These are phyloP conservation scores for Eupithecia insigniata DNA, from an alignment of 2,888 invertebrate species.

Conservation along the genomic window DNA sequence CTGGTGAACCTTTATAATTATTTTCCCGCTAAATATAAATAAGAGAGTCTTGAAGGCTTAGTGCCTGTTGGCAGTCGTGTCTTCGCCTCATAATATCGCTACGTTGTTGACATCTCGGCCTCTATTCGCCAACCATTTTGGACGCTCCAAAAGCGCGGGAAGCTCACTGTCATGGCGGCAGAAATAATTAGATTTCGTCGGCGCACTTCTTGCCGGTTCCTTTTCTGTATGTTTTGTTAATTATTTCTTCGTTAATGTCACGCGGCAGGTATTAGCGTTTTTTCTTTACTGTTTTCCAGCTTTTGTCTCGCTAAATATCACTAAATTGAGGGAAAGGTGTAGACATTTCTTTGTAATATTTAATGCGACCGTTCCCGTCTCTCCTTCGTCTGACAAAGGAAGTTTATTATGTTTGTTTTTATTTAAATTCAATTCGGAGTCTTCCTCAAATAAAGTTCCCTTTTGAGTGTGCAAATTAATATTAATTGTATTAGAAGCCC, in stretches of 20 bases:
- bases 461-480: conserved; percentile 71
- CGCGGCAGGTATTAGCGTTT: conserved; percentile 48
- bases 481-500: conserved; percentile 80
- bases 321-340: conserved; percentile 56
- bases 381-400: conserved; percentile 40
- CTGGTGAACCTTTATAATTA: conserved; percentile 65
- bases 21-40: conserved; percentile 68
- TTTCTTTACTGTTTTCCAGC: conserved; percentile 49
- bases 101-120: conserved; percentile 68
- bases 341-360: conserved; percentile 58
- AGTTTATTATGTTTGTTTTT: conserved; percentile 38
- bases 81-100: conserved; percentile 74
- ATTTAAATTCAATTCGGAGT: conserved; percentile 41
- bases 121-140: conserved; percentile 73
- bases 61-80: conserved; percentile 71
- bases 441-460: conserved; percentile 44
- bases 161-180: conserved; percentile 76
- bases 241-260: conserved; percentile 73
- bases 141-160: conserved; percentile 71
- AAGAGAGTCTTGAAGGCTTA: conserved; percentile 74
- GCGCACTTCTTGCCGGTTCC: conserved; percentile 74
- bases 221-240: conserved; percentile 80
- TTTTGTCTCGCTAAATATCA: conserved; percentile 58
- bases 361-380: conserved; percentile 48
- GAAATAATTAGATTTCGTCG: conserved; percentile 80